Evolutionary conservation across 1,140 invertebrate species (phyloP), one percentile per base, ranked within the genome.

Genomic region (Adoxophyes honmai): DNA sequence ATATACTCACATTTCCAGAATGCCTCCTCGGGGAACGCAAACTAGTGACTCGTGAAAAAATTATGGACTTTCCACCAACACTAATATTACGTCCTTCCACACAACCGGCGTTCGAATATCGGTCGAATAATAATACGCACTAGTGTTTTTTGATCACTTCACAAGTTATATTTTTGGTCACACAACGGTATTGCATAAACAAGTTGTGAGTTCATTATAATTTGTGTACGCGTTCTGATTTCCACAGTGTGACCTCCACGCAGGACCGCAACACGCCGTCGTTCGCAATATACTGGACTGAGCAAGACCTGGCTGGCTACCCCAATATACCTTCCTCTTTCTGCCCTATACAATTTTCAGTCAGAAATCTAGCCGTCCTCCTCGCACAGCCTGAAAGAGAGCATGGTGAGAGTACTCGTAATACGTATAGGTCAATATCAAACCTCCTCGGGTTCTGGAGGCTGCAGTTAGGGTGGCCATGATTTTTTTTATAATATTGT

Each of bases 391-490:
- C 80, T 83, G 78, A 86, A 86, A 83, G 76, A 74, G 80, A 75
- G 66, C 74, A 59, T 67, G 56, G 57, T 14, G 68, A 78, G 82
- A 78, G 75, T 81, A 73, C 73, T 84, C 77, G 78, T 86, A 82
- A 80, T 87, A 87, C 77, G 84, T 87, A 87, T 87, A 87, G 84
- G 84, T 87, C 84, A 87, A 87, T 87, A 87, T 85, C 77, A 87
- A 83, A 81, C 75, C 81, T 85, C 72, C 79, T 85, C 81, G 81
- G 81, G 73, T 75, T 67, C 78, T 82, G 84, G 81, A 87, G 76
- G 84, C 84, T 87, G 84, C 73, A 81, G 69, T 81, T 83, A 85
- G 78, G 81, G 77, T 82, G 67, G 52, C 73, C 68, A 73, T 62
- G 21, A 51, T 28, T 51, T 39, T 55, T 37, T 37, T 0, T 5